Conservation (phyloP, 2,113 vertebrate genomes). For the Dryoscopus gambensis region DNA sequence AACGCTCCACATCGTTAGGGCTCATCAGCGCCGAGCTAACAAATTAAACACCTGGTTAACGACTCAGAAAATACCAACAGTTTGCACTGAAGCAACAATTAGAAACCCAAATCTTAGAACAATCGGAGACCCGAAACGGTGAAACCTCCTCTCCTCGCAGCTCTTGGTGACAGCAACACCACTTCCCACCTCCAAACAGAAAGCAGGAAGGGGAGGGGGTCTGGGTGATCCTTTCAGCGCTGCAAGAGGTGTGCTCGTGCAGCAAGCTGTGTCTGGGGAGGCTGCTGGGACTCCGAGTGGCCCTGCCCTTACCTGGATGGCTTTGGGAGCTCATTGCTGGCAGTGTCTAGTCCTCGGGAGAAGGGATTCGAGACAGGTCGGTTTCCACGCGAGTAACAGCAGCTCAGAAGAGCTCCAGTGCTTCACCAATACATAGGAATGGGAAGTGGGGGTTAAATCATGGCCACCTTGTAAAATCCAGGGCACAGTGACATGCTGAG, state of each 20-base stretch:
- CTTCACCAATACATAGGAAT: constrained; percentile 43
- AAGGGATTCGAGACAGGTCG: not conserved
- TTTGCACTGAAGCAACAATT: not conserved
- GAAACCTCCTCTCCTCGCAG: not conserved
- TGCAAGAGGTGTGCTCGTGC: too few relatives aligned
- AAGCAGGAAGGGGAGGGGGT: not conserved
- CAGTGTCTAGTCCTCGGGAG: constrained; percentile 32
- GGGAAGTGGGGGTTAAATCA: not conserved
- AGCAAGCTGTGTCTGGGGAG: too few relatives aligned
- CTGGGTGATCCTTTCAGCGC: too few relatives aligned
- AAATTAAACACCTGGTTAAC: not conserved
- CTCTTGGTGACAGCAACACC: not conserved
- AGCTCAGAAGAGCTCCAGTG: constrained; percentile 44
- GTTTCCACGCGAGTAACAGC: not conserved
- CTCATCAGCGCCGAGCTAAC: not conserved
- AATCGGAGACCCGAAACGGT: not conserved
- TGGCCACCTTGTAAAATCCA: constrained; percentile 32
- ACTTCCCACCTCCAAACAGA: rapidly evolving
- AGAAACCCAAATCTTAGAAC: not conserved
- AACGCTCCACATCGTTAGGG: rapidly evolving
- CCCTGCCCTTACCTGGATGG: constrained; percentile 73
- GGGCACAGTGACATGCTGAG: constrained; percentile 42
- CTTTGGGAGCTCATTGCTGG: constrained; percentile 80
- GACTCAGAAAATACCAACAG: not conserved
- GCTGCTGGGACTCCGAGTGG: not conserved